Conservation (phyloP, 2,797 vertebrate genomes). For the Chanos chanos region DNA sequence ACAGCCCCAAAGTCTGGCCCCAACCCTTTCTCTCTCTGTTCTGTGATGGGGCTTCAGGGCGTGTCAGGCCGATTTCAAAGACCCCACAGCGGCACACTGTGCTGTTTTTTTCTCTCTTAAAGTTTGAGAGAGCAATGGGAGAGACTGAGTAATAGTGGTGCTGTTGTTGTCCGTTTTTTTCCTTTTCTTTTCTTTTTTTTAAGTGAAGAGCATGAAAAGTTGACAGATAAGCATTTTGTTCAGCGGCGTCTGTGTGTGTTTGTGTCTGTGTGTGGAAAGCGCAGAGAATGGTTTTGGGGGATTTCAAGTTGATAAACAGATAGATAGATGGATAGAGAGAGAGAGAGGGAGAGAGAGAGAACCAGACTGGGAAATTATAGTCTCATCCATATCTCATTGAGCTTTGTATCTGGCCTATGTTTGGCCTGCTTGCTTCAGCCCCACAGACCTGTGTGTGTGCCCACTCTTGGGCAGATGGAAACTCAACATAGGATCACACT, state of each 20-base stretch:
- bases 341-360: constrained; percentile 21
- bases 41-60: not conserved
- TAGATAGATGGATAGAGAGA: constrained; percentile 33
- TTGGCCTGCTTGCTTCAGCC: not conserved
- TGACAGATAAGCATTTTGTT: constrained; percentile 71
- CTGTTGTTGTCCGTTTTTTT: constrained; percentile 66
- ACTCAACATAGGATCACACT: constrained; percentile 14
- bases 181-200: no score
- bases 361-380: not conserved
- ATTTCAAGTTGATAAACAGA: constrained; percentile 38
- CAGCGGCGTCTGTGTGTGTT: constrained; percentile 37
- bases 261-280: constrained; percentile 33
- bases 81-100: constrained; percentile 17
- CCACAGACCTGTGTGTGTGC: constrained; percentile 43
- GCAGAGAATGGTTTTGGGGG: constrained; percentile 37
- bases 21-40: no score
- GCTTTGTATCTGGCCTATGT: not conserved
- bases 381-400: not conserved
- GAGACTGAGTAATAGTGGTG: constrained; percentile 57
- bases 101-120: constrained; percentile 31
- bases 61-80: constrained; percentile 23
- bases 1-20: constrained; percentile 6
- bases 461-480: constrained; percentile 46
- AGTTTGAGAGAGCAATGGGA: constrained; percentile 39
- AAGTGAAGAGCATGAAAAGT: constrained; percentile 53